Evolutionary conservation across 2,888 invertebrate species (phyloP).

Genomic region (Galerucella nymphaeae): DNA sequence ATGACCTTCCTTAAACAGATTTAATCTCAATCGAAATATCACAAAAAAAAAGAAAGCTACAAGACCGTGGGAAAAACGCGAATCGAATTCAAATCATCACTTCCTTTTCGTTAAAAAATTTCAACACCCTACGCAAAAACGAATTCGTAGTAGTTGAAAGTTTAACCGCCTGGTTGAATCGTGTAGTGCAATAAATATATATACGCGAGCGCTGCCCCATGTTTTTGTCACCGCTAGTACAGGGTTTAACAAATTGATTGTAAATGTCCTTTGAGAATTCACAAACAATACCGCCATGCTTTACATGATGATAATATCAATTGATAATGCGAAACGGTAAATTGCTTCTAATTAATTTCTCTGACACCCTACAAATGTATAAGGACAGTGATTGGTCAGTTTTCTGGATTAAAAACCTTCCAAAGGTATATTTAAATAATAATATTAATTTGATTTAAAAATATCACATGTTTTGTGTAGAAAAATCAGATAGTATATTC

Average conservation of each 20-base stretch:
- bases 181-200: constrained; percentile 32
- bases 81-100: not conserved
- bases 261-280: constrained; percentile 53
- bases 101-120: not conserved
- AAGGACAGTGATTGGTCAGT: constrained; percentile 20
- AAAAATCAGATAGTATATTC: too few relatives aligned
- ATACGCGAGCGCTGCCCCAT: constrained; percentile 35
- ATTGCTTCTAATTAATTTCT: constrained; percentile 54
- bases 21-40: too few relatives aligned
- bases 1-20: too few relatives aligned
- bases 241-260: constrained; percentile 53
- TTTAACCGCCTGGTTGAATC: not conserved
- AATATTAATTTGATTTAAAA: too few relatives aligned
- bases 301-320: constrained; percentile 55
- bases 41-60: not conserved
- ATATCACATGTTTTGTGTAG: too few relatives aligned
- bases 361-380: constrained; percentile 29
- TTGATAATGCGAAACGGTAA: constrained; percentile 52
- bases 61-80: constrained; percentile 1
- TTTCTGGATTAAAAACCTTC: constrained; percentile 20
- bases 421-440: too few relatives aligned
- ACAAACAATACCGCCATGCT: constrained; percentile 52
- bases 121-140: constrained; percentile 7
- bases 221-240: constrained; percentile 51
- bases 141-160: not conserved